Evolutionary conservation across 2,888 invertebrate species (phyloP), one percentile per base, ranked within the genome.

Genomic region (Sceliomorpha sp.): DNA sequence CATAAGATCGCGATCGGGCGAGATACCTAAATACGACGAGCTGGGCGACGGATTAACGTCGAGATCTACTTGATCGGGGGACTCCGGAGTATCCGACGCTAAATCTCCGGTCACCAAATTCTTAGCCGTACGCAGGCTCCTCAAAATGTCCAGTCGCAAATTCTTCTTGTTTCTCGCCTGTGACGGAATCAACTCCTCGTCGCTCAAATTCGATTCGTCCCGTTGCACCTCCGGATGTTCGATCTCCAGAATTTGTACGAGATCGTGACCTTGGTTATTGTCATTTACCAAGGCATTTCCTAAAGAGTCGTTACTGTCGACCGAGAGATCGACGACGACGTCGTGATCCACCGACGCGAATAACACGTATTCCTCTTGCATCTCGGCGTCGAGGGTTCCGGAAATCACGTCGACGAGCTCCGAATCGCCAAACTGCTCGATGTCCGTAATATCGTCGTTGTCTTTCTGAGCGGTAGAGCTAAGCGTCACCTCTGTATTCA

Each of bases 361-460:
- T 0, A 93, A 80, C 5, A 93, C 90, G 77, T 92, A 93, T 70
- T 93, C 92, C 69, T 92, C 92, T 2, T 90, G 89, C 71, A 91
- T 90, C 68, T 90, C 91, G 0, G 90, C 87, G 39, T 92, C 92
- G 13, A 91, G 85, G 0, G 91, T 90, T 47, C 92, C 91, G 0
- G 92, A 91, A 15, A 93, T 91, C 1, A 91, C 91, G 34, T 92
- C 92, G 0, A 87, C 89, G 9, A 91, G 79, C 75, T 91, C 91
- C 0, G 89, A 89, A 59, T 90, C 90, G 0, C 90, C 89, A 62
- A 91, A 90, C 15, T 90, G 90, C 73, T 91, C 90, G 36, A 91
- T 91, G 0, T 91, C 91, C 0, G 91, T 89, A 31, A 91, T 90
- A 73, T 91, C 91, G 73, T 91, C 91, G 50, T 89, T 90, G 73